Percentiles rank a stretch among this genome's conserved stretches.
phyloP scores from a whole-genome alignment of 1,140 invertebrate genomes.

The Uloborus diversus region DNA sequence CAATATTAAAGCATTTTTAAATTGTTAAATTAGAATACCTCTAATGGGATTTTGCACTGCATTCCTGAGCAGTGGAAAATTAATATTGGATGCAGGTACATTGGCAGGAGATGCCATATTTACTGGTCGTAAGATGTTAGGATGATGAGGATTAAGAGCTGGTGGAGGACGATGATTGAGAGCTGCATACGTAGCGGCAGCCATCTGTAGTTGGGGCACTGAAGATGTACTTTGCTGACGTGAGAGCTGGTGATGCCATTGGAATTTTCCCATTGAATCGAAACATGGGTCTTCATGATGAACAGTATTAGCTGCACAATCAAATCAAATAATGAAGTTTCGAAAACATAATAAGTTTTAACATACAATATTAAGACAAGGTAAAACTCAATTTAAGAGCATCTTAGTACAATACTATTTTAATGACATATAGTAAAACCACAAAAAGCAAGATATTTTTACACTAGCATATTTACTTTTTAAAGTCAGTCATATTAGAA shows the following conservation, averaged over 20 bases:
- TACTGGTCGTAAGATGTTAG: constrained; percentile 29
- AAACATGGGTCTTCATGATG: constrained; percentile 24
- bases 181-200: constrained; percentile 44
- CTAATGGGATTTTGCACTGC: constrained; percentile 39
- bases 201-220: constrained; percentile 33
- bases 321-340: neutral
- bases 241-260: constrained; percentile 19
- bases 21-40: too few species aligned
- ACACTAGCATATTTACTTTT: too few species aligned
- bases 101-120: constrained; percentile 19
- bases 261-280: constrained; percentile 11
- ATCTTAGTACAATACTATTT: too few species aligned
- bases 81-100: constrained; percentile 5
- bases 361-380: neutral
- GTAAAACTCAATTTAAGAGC: neutral
- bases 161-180: constrained; percentile 24
- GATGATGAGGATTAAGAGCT: constrained; percentile 7
- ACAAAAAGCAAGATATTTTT: too few species aligned
- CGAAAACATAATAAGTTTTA: neutral
- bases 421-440: too few species aligned
- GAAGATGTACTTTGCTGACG: constrained; percentile 1
- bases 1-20: too few species aligned
- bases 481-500: too few species aligned
- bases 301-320: neutral
- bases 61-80: constrained; percentile 37